Evolutionary conservation across 1,140 invertebrate genomes (phyloP).

Genomic region (Macrosteles quadrilineatus): DNA sequence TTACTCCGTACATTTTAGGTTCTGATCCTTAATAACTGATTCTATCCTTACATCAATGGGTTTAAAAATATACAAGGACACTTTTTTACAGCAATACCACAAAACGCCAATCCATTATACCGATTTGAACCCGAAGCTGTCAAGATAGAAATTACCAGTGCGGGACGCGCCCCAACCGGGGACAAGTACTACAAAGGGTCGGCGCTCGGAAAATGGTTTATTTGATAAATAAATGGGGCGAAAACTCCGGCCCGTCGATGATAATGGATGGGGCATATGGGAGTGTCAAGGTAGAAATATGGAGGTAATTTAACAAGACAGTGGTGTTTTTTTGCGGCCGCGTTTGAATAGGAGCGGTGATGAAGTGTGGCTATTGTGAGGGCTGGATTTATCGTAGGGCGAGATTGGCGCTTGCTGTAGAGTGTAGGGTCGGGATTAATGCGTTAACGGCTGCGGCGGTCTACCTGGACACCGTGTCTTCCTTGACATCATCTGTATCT

Average conservation of each 20-base stretch:
- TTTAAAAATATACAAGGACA: too few relatives aligned
- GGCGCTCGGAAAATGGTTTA: constrained; percentile 26
- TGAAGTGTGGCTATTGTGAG: constrained; percentile 26
- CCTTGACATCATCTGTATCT: neutral
- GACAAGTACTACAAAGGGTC: constrained; percentile 13
- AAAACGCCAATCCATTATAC: too few relatives aligned
- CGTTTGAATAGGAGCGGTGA: constrained; percentile 27
- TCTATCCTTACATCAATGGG: too few relatives aligned
- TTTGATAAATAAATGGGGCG: constrained; percentile 29
- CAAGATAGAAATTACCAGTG: too few relatives aligned
- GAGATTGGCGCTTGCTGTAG: neutral
- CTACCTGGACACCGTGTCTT: neutral
- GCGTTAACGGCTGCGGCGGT: neutral
- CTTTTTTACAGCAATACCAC: too few relatives aligned
- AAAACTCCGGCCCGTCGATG: constrained; percentile 7
- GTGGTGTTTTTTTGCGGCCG: constrained; percentile 28
- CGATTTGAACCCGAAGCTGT: too few relatives aligned
- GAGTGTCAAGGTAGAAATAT: constrained; percentile 25
- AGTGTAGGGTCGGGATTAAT: neutral
- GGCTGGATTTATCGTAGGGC: constrained; percentile 9
- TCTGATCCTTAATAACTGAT: too few relatives aligned
- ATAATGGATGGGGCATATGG: constrained; percentile 29
- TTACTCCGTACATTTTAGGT: too few relatives aligned
- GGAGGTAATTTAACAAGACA: constrained; percentile 32
- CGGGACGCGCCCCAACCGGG: too few relatives aligned